These are phyloP conservation scores for Clunio marinus DNA, from an alignment of 2,888 invertebrate genomes.

Conservation along the genomic window DNA sequence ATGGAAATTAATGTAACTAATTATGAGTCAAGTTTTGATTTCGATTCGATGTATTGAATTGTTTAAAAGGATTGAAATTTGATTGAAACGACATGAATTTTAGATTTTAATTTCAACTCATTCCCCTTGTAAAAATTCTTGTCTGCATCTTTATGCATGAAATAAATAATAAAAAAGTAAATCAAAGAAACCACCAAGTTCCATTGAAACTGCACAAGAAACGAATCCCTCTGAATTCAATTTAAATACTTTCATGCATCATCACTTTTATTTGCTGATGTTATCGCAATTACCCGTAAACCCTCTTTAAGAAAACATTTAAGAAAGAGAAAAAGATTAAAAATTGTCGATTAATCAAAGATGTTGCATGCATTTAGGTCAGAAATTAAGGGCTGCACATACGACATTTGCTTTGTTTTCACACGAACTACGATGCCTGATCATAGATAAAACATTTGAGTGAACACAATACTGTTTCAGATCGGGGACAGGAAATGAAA, in stretches of 20 bases:
- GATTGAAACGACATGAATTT: too few relatives aligned
- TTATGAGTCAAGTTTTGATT: too few relatives aligned
- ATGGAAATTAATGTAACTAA: not conserved
- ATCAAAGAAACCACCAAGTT: not conserved
- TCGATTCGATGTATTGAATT: too few relatives aligned
- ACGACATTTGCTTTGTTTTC: constrained; percentile 20
- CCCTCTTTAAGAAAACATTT: not conserved
- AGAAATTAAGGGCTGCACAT: constrained; percentile 18
- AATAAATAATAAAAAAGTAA: not conserved
- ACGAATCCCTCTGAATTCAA: not conserved
- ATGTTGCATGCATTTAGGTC: constrained; percentile 28
- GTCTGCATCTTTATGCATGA: not conserved
- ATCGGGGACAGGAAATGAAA: constrained; percentile 15
- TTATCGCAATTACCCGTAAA: not conserved
- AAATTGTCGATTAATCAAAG: constrained; percentile 29
- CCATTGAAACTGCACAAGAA: not conserved
- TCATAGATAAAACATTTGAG: not conserved
- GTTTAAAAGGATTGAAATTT: too few relatives aligned
- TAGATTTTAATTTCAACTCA: too few relatives aligned
- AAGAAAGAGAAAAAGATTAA: constrained; percentile 22
- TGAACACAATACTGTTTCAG: too few relatives aligned
- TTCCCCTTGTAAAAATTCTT: not conserved
- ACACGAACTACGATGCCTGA: constrained; percentile 9
- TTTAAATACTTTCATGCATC: constrained; percentile 33
- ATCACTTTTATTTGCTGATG: constrained; percentile 34